These are phyloP conservation scores for Petrolisthes cinctipes DNA, from an alignment of 2,888 invertebrate genomes.

Conservation along the genomic window DNA sequence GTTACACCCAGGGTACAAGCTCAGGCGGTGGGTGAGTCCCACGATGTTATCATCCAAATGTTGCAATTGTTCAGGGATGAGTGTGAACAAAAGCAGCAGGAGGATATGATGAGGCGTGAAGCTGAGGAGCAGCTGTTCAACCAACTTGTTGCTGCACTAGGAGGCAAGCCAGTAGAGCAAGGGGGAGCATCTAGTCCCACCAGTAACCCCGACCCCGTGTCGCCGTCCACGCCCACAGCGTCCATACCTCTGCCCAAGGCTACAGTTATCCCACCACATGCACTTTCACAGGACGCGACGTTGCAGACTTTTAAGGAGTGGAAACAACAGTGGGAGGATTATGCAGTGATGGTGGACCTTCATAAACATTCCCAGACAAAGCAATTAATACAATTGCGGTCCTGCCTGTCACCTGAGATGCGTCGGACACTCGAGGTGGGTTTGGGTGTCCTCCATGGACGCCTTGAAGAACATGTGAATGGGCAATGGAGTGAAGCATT, in stretches of 20 bases:
- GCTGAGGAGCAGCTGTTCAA: background rate
- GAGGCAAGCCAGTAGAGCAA: background rate
- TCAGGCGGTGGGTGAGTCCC: background rate
- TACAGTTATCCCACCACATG: background rate
- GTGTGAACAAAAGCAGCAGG: background rate
- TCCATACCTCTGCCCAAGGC: background rate
- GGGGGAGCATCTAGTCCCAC: background rate
- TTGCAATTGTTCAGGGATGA: background rate
- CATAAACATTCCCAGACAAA: background rate
- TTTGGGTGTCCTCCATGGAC: background rate
- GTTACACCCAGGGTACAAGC: too few species aligned
- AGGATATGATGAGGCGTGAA: background rate
- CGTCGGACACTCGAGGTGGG: background rate
- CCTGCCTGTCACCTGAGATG: slow-evolving; percentile 1
- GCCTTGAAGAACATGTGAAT: background rate
- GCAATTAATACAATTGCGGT: background rate
- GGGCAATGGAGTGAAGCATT: slow-evolving; percentile 1
- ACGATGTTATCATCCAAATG: background rate
- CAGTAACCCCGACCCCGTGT: too few species aligned
- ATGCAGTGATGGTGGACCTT: too few species aligned
- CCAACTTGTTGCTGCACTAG: background rate
- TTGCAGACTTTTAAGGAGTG: slow-evolving; percentile 8
- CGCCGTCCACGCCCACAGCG: background rate
- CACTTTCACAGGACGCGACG: slow-evolving; percentile 2
- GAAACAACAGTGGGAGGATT: background rate